A percentile compares a stretch with the other conserved stretches of the same genome.
Evolutionary conservation across 2,888 invertebrate genomes (phyloP).

Genomic region (Desoria tigrina): DNA sequence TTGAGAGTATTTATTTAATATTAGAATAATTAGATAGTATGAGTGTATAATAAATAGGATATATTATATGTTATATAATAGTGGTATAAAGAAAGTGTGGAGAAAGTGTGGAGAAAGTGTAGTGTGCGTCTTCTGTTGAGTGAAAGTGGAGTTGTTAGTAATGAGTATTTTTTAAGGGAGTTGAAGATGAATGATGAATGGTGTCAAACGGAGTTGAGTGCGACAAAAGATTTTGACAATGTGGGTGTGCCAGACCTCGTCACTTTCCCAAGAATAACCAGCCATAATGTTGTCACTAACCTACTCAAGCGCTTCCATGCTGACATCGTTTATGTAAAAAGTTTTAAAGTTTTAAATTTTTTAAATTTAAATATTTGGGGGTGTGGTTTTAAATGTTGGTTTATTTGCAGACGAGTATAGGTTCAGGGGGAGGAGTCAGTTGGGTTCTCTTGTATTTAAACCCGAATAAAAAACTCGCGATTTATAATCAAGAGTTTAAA

Average conservation of each 20-base stretch:
- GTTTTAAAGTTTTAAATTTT: neutral
- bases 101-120: neutral
- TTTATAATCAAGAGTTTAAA: neutral
- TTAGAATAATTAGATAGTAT: too few relatives aligned
- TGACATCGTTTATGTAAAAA: slow-evolving; percentile 47
- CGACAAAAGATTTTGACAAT: slow-evolving; percentile 18
- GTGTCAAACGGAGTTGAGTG: neutral
- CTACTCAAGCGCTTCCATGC: slow-evolving; percentile 44
- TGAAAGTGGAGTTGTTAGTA: too few relatives aligned
- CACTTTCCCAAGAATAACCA: slow-evolving; percentile 42
- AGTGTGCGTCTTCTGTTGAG: too few relatives aligned
- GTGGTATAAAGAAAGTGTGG: neutral
- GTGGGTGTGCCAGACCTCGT: slow-evolving; percentile 45
- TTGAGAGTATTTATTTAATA: too few relatives aligned
- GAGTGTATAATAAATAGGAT: too few relatives aligned
- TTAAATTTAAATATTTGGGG: too few relatives aligned
- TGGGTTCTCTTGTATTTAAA: neutral
- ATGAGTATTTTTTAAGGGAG: too few relatives aligned
- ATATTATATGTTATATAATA: too few relatives aligned
- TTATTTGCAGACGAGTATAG: neutral
- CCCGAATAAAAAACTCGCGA: neutral
- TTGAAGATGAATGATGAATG: too few relatives aligned
- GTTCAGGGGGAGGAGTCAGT: neutral
- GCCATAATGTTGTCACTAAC: slow-evolving; percentile 43
- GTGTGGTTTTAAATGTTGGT: neutral